These are phyloP conservation scores for Euplagia quadripunctaria DNA, from an alignment of 2,888 invertebrate genomes.

Conservation along the genomic window DNA sequence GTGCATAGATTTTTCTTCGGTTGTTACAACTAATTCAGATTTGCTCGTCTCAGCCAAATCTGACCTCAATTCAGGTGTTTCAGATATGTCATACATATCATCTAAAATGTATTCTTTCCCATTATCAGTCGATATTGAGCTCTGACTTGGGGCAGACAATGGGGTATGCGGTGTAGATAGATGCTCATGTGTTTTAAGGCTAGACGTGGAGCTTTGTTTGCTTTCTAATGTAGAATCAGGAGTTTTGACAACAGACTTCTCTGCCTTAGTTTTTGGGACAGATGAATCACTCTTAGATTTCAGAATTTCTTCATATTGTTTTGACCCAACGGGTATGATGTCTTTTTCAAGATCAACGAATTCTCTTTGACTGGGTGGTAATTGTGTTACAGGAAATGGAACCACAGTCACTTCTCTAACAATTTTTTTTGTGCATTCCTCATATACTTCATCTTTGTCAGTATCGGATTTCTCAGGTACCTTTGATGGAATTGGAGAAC, in stretches of 20 bases:
- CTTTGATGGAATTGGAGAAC: slow-evolving; percentile 42
- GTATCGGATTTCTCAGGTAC: slow-evolving; percentile 19
- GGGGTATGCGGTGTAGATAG: slow-evolving; percentile 88
- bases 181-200: slow-evolving; percentile 85
- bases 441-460: slow-evolving; percentile 57
- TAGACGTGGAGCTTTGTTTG: slow-evolving; percentile 88
- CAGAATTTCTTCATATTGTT: slow-evolving; percentile 83
- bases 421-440: slow-evolving; percentile 75
- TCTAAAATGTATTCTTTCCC: slow-evolving; percentile 89
- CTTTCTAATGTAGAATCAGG: slow-evolving; percentile 80
- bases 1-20: slow-evolving; percentile 87
- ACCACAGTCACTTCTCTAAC: slow-evolving; percentile 72
- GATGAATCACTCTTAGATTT: slow-evolving; percentile 85
- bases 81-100: slow-evolving; percentile 87
- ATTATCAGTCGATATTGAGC: slow-evolving; percentile 89
- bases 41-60: slow-evolving; percentile 82
- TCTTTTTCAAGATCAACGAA: slow-evolving; percentile 82
- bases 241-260: slow-evolving; percentile 77
- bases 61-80: slow-evolving; percentile 87
- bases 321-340: slow-evolving; percentile 78
- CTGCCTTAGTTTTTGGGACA: slow-evolving; percentile 82
- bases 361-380: slow-evolving; percentile 83
- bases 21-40: slow-evolving; percentile 88
- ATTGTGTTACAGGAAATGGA: slow-evolving; percentile 82
- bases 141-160: slow-evolving; percentile 89